Evolutionary conservation across 2,113 vertebrate genomes (phyloP).

Genomic region (Mirounga angustirostris): DNA sequence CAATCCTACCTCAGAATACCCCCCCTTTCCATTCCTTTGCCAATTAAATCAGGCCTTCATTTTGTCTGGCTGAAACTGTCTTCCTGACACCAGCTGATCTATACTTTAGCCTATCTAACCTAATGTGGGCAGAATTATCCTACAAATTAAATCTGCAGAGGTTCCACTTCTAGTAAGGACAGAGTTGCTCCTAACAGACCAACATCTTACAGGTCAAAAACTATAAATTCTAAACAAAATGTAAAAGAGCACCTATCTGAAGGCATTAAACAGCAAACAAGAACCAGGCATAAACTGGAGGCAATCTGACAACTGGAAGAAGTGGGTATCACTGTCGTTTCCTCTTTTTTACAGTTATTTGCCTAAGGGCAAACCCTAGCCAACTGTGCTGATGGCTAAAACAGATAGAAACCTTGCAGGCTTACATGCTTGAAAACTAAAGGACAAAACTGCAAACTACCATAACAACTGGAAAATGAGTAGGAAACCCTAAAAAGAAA

Average conservation of each 20-base stretch:
- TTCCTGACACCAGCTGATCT: neutral
- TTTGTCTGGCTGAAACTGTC: neutral
- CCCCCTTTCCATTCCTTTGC: neutral
- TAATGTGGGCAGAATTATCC: neutral
- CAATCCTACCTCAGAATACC: neutral
- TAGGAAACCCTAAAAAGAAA: neutral
- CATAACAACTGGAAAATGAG: neutral
- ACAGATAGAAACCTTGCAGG: neutral
- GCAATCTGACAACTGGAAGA: neutral
- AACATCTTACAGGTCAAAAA: neutral
- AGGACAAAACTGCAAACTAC: neutral
- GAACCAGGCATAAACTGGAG: neutral
- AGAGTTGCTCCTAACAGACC: neutral
- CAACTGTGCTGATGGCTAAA: neutral
- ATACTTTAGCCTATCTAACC: neutral
- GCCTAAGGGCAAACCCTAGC: neutral
- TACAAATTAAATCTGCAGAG: neutral
- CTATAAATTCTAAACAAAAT: neutral
- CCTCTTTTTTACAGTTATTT: neutral
- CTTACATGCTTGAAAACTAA: neutral
- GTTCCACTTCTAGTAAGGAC: neutral
- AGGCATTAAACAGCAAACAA: neutral
- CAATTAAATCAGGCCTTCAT: neutral
- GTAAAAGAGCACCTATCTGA: neutral
- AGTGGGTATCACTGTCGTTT: neutral